Base-by-base conservation (phyloP, 2,888 invertebrate genomes). In the Melitaea athalia region DNA sequence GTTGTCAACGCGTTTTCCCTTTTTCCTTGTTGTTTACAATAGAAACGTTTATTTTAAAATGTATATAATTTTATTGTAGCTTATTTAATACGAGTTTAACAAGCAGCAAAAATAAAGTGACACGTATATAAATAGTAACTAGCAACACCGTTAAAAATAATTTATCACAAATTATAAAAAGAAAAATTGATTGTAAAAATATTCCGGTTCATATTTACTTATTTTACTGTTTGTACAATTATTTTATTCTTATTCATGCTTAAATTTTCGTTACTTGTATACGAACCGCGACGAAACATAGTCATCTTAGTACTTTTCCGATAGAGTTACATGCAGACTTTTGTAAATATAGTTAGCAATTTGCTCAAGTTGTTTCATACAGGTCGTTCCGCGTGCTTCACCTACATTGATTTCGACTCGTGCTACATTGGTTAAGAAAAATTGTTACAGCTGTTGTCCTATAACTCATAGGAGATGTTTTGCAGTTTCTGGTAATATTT, bases 1-100 rank as follows among this genome's bases (percentile, higher is more conserved):
- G 64, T 67, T 71, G 69, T 69, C 71, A 66, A 69, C 68, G 63
- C 64, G 24, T 63, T 52, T 10, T 59, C 31, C 43, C 60, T 67
- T 63, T 57, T 63, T 45, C 55, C 43, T 70, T 63, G 49, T 62
- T 11, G 15, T 42, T 57, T 7, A 45, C 12, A 33, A 43, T 61
- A 12, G 24, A 62, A 55, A 38, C 53, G 7, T 55, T 65, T 52
- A 15, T 31, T 47, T 64, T 47, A 17, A 47, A 66, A 66, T 14
- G 49, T 59, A 38, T 38, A 2, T 38, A 38, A 14, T 3, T 45
- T 45, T 45, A 45, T 11, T 45, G 14, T 45, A 11, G 45, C 11
- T 11, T 45, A 45, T 45, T 45, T 45, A 45, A 45, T 45, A 24
- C 24, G 3, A 24, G 24, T 24, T 24, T 24, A 24, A 24, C 24